phyloP scores from a whole-genome alignment of 2,888 invertebrate genomes.

The Epinotia bilunana region DNA sequence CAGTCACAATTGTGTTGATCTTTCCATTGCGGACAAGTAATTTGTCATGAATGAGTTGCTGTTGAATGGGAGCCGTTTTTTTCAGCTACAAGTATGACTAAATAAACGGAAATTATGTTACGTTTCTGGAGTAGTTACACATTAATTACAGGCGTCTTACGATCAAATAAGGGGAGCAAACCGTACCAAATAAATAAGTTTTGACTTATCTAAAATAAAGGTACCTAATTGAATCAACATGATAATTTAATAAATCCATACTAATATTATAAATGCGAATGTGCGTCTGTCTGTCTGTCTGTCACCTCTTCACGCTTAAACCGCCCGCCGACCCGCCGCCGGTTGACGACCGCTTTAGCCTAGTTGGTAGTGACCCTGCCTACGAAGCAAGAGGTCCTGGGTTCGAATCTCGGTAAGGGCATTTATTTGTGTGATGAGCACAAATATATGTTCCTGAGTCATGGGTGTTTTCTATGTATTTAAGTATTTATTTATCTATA shows the following conservation, averaged over 20 bases:
- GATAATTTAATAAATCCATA: background rate
- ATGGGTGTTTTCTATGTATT: no score
- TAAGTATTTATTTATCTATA: no score
- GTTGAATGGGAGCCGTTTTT: constrained; percentile 38
- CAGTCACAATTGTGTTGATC: constrained; percentile 57
- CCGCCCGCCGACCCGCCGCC: no score
- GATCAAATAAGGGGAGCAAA: background rate
- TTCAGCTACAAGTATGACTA: constrained; percentile 19
- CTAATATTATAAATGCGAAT: no score
- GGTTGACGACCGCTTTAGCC: no score
- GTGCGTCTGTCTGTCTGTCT: no score
- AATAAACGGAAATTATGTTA: constrained; percentile 33
- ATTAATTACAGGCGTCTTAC: constrained; percentile 1
- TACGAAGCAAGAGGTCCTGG: no score
- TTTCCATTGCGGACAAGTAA: constrained; percentile 39
- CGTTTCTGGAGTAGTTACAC: constrained; percentile 11
- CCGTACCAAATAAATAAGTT: background rate
- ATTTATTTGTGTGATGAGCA: no score
- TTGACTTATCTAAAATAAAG: background rate
- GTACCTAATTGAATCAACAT: background rate
- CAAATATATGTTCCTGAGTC: no score
- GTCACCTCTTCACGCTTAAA: no score
- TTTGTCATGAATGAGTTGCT: constrained; percentile 34
- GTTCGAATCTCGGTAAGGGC: no score
- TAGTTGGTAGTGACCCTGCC: no score